Evolutionary conservation across 2,113 vertebrate species (phyloP).

Genomic region (Charadrius vociferus): DNA sequence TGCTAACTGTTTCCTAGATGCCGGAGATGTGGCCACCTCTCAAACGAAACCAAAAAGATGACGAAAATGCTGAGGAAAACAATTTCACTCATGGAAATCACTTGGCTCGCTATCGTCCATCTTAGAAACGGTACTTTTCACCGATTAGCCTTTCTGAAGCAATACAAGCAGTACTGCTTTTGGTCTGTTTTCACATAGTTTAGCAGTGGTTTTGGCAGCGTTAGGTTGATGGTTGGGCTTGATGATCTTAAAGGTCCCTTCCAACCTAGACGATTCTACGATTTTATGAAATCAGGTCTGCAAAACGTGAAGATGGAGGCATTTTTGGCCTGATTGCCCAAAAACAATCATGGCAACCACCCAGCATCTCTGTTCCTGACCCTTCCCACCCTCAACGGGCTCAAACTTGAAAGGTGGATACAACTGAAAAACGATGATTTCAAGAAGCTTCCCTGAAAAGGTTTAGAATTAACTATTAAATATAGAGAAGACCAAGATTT

Average conservation of each 20-base stretch:
- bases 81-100: rapidly evolving
- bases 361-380: too few species aligned
- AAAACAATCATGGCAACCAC: neutral
- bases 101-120: rapidly evolving
- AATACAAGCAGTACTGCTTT: neutral
- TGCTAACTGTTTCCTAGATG: neutral
- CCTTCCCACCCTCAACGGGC: rapidly evolving
- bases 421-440: neutral
- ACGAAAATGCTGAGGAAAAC: neutral
- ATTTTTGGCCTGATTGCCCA: neutral
- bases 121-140: neutral
- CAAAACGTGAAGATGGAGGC: too few species aligned
- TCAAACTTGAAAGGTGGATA: rapidly evolving
- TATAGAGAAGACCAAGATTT: neutral
- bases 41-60: neutral
- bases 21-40: neutral
- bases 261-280: too few species aligned
- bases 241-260: too few species aligned
- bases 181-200: neutral
- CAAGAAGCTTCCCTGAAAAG: neutral
- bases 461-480: neutral
- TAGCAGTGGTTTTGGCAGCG: too few species aligned
- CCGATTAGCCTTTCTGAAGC: neutral
- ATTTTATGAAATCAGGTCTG: neutral
- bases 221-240: too few species aligned